phyloP scores from a whole-genome alignment of 2,888 invertebrate genomes.

The Polydrusus pterygomalis region DNA sequence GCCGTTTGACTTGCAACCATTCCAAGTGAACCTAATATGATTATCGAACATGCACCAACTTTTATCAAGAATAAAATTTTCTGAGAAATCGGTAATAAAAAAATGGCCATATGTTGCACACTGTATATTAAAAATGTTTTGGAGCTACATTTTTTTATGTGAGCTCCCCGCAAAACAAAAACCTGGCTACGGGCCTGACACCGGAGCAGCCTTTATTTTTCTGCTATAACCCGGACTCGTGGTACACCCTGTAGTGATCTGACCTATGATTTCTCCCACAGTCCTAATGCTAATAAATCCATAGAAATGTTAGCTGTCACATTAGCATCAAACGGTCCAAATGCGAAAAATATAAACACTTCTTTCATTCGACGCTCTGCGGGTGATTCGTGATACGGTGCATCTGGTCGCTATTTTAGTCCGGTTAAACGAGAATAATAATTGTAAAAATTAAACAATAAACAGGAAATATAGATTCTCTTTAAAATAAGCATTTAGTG shows the following conservation, averaged over 20 bases:
- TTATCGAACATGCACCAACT: too few relatives aligned
- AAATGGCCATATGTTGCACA: too few relatives aligned
- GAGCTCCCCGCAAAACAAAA: too few relatives aligned
- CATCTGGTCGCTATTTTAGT: constrained; percentile 34
- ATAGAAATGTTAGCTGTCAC: constrained; percentile 49
- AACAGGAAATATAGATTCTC: constrained; percentile 3
- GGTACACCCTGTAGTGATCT: constrained; percentile 44
- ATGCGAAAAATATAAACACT: constrained; percentile 51
- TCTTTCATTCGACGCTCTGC: constrained; percentile 37
- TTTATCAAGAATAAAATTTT: too few relatives aligned
- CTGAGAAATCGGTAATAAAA: too few relatives aligned
- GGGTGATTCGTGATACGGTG: constrained; percentile 26
- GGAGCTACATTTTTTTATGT: too few relatives aligned
- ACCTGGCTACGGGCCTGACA: too few relatives aligned
- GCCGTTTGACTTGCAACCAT: too few relatives aligned
- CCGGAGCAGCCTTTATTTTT: too few relatives aligned
- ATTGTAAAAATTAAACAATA: constrained; percentile 12
- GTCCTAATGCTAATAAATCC: constrained; percentile 46
- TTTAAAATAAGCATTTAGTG: background rate
- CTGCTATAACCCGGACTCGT: background rate
- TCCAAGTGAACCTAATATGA: too few relatives aligned
- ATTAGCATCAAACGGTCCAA: constrained; percentile 52
- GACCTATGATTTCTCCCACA: constrained; percentile 37
- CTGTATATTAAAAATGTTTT: too few relatives aligned
- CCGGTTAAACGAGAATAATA: constrained; percentile 26